Base-by-base conservation (phyloP, 2,797 vertebrate species). In the Hypotaenidia philippensis region DNA sequence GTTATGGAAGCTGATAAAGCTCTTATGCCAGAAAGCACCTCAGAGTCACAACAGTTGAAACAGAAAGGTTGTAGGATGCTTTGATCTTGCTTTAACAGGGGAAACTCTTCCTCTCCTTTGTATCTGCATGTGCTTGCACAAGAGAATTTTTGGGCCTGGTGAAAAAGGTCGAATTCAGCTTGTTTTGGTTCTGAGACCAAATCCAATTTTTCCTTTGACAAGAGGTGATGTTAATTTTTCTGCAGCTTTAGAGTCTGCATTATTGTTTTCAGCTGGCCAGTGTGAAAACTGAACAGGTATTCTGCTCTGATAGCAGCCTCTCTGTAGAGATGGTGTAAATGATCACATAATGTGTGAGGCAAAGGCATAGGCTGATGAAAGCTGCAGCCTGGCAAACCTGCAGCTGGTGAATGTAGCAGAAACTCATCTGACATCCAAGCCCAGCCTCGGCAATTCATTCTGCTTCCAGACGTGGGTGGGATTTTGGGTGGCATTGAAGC, bases 291-390 rank as follows among this genome's bases (percentile, higher is more conserved):
- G 55, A 87, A 32, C 75, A 87, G 60, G 31, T 75, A 36, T 87
- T 93, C 38, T 85, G n/a, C n/a, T 41, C 52, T 22, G 26, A 31
- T 21, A 25, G 21, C 52, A 32, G 41, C 41, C 41, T 44, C 41
- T 53, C 55, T 47, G 7, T 21, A 47, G 66, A 61, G 34, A 19
- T 50, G 13, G 1, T 22, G 26, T 12, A 27, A 76, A 40, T 5
- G 26, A 52, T 41, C 40, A n/a, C 17, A 8, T 4, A 44, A 68
- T 0, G 3, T 7, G 31, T 0, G 2, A 83, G 17, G 16, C 13
- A 10, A 71, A 87, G 71, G 8, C 4, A 4, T 2, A 41, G 60
- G 45, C 38, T 81, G 55, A 25, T 31, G 21, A 31, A 84, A 87
- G 34, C 47, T 72, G 45, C 27, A 79, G 40, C 44, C 22, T 80